Evolutionary conservation across 2,888 invertebrate genomes (phyloP), one percentile per base, ranked within the genome.

Genomic region (Tillus elongatus): DNA sequence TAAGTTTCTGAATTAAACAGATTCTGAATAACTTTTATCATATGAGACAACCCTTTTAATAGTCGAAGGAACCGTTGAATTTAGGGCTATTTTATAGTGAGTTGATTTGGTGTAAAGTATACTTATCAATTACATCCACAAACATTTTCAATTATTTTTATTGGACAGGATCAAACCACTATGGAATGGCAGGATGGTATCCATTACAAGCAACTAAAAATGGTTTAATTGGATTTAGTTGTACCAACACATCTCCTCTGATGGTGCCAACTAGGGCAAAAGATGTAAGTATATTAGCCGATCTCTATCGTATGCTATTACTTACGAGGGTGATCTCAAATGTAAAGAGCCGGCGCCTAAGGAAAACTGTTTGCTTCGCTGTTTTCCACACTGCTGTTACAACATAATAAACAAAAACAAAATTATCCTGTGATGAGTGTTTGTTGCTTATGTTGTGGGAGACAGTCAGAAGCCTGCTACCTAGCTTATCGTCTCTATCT

Each of bases 181-280:
- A 79, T 50, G 88, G 88, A 1, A 88, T 88, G 54, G 82, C 83
- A 3, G 84, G 83, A 0, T 87, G 77, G 69, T 89, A 88, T 70
- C 72, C 79, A 0, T 66, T 77, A 46, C 72, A 75, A 50, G 87
- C 87, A 0, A 70, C 79, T 41, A 65, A 79, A 9, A 58, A 74
- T 37, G 79, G 78, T 0, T 61, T 85, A 16, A 75, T 87, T 39
- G 90, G 89, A 4, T 75, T 90, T 71, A 78, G 82, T 1, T 86
- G 84, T 61, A 89, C 89, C 1, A 91, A 91, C 57, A 85, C 89
- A 0, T 89, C 89, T 4, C 90, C 91, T 0, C 60, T 89, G 31
- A 72, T 87, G 66, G 81, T 79, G 2, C 89, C 90, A 0, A 89
- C 35, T 9, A 4, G 35, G 9, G 26, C 30, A 8, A 35, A 35